Base-by-base conservation (phyloP, 2,113 vertebrate species). In the Podarcis cretensis region DNA sequence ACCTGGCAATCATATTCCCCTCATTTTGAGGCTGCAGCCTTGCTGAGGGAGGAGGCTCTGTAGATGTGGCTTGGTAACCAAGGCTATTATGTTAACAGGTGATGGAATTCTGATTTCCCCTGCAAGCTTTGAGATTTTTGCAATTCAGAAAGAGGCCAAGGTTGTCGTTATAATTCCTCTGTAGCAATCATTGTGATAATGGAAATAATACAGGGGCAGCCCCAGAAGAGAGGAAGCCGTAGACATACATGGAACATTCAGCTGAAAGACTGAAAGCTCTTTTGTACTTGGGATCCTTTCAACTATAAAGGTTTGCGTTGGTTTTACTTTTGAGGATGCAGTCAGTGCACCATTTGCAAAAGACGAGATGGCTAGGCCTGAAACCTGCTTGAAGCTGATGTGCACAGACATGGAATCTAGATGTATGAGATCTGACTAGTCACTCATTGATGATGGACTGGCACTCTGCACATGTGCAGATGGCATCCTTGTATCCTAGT, bases 1-100 rank as follows among this genome's bases (percentile, higher is more conserved):
- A 76, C 69, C 77, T 75, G 57, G 69, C 77, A 82, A 76, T 76
- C 78, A 82, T 68, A 75, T 37, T 73, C 78, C 78, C 23, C 79
- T 57, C 16, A 10, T 57, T 90, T 69, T 35, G n/a, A 76, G 71
- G 77, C 37, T 54, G 23, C n/a, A 75, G 57, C 71, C 2, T 43
- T 4, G n/a, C 84, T 1, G 2, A 32, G 1, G 9, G 20, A 78
- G n/a, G 73, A 77, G 37, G 65, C 37, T 76, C 37, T 25, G 30
- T 68, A 77, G 59, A 63, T 16, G 65, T 30, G 16, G 30, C 8
- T 7, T 68, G 27, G 16, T 14, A 75, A 65, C 57, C 79, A 77
- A 79, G 73, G 40, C 13, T 27, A 75, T 54, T 76, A 5, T 27
- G 14, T 68, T 57, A 32, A 30, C 40, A 12, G 77, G 48, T 54